Percentiles rank a stretch among this genome's conserved stretches.
Evolutionary conservation across 2,113 vertebrate genomes (phyloP).

Genomic region (Hippocampus mohnikei): DNA sequence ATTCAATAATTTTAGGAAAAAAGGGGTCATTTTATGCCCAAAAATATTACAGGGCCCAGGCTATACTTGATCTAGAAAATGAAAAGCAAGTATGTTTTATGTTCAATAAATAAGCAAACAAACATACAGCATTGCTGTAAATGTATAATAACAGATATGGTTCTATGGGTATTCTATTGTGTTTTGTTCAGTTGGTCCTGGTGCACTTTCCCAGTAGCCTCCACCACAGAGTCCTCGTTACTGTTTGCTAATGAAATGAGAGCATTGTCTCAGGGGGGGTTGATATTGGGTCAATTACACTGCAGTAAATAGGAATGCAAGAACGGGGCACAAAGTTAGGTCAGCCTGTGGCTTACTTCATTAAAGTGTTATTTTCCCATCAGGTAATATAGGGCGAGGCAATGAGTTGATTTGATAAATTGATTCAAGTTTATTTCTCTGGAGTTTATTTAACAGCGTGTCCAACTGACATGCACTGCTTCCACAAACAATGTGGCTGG

Average conservation of each 20-base stretch:
- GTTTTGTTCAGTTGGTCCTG: slow-evolving; percentile 44
- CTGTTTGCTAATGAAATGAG: slow-evolving; percentile 63
- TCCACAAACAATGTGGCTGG: neutral
- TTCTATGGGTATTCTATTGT: slow-evolving; percentile 25
- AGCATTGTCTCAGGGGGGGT: slow-evolving; percentile 63
- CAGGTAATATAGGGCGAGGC: neutral
- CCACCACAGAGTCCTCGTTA: slow-evolving; percentile 39
- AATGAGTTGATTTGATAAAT: neutral
- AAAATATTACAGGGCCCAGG: no score
- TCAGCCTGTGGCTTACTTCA: slow-evolving; percentile 52
- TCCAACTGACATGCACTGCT: neutral
- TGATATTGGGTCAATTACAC: slow-evolving; percentile 59
- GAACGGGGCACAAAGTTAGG: slow-evolving; percentile 50
- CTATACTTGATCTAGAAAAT: neutral
- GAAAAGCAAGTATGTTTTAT: no score
- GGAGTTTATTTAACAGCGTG: neutral
- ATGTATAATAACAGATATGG: neutral
- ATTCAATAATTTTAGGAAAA: no score
- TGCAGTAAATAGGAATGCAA: slow-evolving; percentile 47
- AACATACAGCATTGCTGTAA: slow-evolving; percentile 7
- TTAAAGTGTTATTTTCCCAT: neutral
- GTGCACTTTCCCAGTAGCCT: slow-evolving; percentile 14
- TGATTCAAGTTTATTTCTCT: neutral
- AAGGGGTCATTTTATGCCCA: no score
- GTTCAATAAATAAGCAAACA: no score